phyloP scores from a whole-genome alignment of 1,140 invertebrate genomes.

The Leptopilina clavipes region DNA sequence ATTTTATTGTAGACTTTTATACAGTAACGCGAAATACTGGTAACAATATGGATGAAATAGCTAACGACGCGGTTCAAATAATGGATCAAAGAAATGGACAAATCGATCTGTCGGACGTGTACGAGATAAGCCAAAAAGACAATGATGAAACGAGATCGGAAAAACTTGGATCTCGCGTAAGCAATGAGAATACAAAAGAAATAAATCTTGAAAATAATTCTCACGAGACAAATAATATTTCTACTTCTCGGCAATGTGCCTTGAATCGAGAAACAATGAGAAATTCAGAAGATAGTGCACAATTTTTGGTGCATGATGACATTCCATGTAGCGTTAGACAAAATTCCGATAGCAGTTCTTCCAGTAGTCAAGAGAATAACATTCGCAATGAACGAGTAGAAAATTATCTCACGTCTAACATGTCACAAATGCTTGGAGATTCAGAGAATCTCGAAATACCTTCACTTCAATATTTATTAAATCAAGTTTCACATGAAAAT shows the following conservation, averaged over 20 bases:
- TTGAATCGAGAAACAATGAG: slow-evolving; percentile 1
- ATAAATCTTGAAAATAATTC: slow-evolving; percentile 1
- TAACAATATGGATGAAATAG: slow-evolving; percentile 70
- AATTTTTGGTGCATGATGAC: neutral
- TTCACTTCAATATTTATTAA: slow-evolving; percentile 69
- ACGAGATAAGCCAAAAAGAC: slow-evolving; percentile 21
- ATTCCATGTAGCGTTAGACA: slow-evolving; percentile 20
- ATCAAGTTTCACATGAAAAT: slow-evolving; percentile 69
- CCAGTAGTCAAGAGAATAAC: slow-evolving; percentile 21
- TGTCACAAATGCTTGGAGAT: slow-evolving; percentile 58
- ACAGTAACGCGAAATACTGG: slow-evolving; percentile 70
- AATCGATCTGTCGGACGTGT: slow-evolving; percentile 37
- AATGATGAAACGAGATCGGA: slow-evolving; percentile 8
- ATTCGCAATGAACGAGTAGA: slow-evolving; percentile 39
- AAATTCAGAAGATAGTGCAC: slow-evolving; percentile 1
- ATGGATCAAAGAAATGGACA: slow-evolving; percentile 54
- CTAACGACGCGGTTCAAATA: slow-evolving; percentile 67
- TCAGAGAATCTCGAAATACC: slow-evolving; percentile 61
- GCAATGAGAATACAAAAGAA: neutral
- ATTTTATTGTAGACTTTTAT: slow-evolving; percentile 77
- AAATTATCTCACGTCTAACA: slow-evolving; percentile 54
- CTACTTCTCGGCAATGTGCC: neutral
- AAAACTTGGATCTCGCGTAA: neutral
- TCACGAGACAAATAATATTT: neutral
- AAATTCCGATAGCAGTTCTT: slow-evolving; percentile 26